phyloP scores from a whole-genome alignment of 1,140 invertebrate species.

The Bombus fervidus region DNA sequence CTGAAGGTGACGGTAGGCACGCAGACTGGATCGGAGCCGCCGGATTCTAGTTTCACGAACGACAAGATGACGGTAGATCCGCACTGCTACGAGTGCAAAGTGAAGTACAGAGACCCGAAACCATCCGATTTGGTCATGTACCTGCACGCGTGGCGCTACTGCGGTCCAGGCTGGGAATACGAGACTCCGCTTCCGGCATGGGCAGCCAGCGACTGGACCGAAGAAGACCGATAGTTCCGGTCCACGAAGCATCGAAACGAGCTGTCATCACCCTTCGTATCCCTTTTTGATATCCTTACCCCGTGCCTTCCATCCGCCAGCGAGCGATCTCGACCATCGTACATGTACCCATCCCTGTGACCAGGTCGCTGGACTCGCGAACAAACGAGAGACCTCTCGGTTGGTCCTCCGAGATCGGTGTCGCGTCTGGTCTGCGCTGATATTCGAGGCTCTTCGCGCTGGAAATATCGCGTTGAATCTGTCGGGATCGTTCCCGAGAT shows the following conservation, averaged over 20 bases:
- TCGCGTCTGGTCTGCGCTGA: slow-evolving; percentile 8
- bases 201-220: slow-evolving; percentile 92
- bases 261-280: slow-evolving; percentile 43
- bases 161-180: slow-evolving; percentile 95
- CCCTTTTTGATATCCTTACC: slow-evolving; percentile 79
- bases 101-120: slow-evolving; percentile 94
- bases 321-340: slow-evolving; percentile 69
- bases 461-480: background rate
- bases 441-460: slow-evolving; percentile 8
- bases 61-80: slow-evolving; percentile 91
- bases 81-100: slow-evolving; percentile 96
- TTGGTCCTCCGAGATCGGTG: slow-evolving; percentile 5
- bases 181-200: slow-evolving; percentile 94
- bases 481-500: background rate
- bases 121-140: slow-evolving; percentile 97
- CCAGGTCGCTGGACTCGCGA: slow-evolving; percentile 55
- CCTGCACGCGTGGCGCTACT: slow-evolving; percentile 96
- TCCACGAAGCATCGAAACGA: slow-evolving; percentile 32
- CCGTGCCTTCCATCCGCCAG: slow-evolving; percentile 81
- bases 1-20: slow-evolving; percentile 90
- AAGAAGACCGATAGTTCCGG: slow-evolving; percentile 78
- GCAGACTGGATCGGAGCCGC: slow-evolving; percentile 90
- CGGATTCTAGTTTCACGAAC: slow-evolving; percentile 87
- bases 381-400: slow-evolving; percentile 24
- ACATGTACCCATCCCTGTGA: slow-evolving; percentile 49